Evolutionary conservation across 2,113 vertebrate genomes (phyloP).

Genomic region (Burhinus bistriatus): DNA sequence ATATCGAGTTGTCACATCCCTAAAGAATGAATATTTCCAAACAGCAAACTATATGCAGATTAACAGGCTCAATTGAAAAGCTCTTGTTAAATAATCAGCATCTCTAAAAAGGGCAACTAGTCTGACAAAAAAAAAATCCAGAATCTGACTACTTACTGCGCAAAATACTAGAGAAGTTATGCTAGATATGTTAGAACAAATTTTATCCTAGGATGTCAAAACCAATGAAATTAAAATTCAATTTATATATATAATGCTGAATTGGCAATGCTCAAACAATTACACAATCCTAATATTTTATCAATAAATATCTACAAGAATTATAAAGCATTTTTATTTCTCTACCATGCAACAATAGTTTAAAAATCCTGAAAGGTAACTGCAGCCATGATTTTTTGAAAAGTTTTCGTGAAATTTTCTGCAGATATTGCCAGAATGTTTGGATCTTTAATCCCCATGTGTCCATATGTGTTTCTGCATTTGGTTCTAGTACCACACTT

Average conservation of each 20-base stretch:
- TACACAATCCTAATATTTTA: not conserved
- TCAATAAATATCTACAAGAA: not conserved
- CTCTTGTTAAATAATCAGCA: not conserved
- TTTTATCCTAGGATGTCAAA: not conserved
- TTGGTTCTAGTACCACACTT: not conserved
- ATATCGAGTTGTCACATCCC: not conserved
- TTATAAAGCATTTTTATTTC: not conserved
- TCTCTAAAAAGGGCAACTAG: not conserved
- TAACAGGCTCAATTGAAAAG: not conserved
- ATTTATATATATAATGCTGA: not conserved
- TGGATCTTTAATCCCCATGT: not conserved
- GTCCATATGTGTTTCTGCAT: not conserved
- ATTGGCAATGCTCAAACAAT: not conserved
- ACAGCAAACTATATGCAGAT: not conserved
- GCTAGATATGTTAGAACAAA: not conserved
- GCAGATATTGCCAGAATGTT: not conserved
- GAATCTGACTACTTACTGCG: not conserved
- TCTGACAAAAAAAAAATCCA: not conserved
- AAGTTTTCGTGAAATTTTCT: not conserved
- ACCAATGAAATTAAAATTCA: not conserved
- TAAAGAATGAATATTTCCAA: not conserved
- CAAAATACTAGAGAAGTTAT: not conserved
- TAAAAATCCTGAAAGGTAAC: not conserved
- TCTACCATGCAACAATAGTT: not conserved
- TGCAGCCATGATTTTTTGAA: not conserved